Evolutionary conservation across 37 sponge, comb jelly and placozoan species (phyloP).

Genomic region (Haliclona indistincta): DNA sequence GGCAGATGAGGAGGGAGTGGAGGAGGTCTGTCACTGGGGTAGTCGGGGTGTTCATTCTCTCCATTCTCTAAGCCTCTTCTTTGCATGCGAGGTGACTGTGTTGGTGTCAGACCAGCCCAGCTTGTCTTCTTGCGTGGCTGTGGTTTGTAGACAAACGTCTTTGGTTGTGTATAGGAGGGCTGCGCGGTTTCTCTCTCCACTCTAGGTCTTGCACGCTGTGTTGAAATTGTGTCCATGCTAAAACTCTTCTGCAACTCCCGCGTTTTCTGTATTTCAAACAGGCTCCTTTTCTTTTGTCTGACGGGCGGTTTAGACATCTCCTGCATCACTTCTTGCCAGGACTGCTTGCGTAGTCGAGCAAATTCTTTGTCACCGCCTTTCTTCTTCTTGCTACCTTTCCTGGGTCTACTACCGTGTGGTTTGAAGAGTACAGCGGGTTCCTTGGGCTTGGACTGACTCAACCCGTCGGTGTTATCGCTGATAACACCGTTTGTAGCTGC

Average conservation of each 20-base stretch:
- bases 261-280: not conserved
- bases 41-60: too few species aligned
- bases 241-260: not conserved
- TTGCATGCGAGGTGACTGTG: not conserved
- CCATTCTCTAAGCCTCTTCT: too few species aligned
- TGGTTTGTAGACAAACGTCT: conserved; percentile 12
- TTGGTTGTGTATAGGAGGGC: not conserved
- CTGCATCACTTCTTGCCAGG: not conserved
- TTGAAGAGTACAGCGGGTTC: not conserved
- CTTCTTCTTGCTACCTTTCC: too few species aligned
- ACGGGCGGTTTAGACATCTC: too few species aligned
- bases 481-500: too few species aligned
- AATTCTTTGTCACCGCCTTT: too few species aligned
- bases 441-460: too few species aligned
- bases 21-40: too few species aligned
- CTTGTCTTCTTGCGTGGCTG: not conserved
- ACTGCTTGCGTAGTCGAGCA: too few species aligned
- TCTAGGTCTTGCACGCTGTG: not conserved
- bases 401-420: too few species aligned
- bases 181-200: not conserved
- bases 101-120: not conserved
- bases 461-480: too few species aligned
- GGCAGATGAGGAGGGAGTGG: too few species aligned
- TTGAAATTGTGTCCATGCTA: not conserved
- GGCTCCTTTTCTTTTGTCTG: not conserved